These are phyloP conservation scores for Eleutherodactylus coqui DNA, from an alignment of 2,797 vertebrate genomes.

Conservation along the genomic window DNA sequence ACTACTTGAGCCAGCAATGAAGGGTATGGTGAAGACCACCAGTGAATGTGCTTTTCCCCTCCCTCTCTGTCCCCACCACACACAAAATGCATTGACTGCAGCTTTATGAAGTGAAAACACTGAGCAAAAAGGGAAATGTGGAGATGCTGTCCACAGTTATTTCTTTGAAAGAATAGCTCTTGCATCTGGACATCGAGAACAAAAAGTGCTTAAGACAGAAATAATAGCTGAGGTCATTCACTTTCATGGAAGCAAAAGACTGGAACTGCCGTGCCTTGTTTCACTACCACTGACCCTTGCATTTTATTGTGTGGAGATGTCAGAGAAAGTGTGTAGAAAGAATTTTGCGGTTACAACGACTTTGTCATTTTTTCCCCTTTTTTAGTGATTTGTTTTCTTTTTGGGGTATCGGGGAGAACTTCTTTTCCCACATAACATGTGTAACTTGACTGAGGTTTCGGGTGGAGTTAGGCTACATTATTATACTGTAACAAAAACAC, in stretches of 20 bases:
- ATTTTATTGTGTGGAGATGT: constrained; percentile 85
- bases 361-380: constrained; percentile 71
- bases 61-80: constrained; percentile 74
- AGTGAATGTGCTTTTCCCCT: constrained; percentile 86
- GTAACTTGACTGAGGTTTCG: neutral
- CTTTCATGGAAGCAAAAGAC: constrained; percentile 81
- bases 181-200: constrained; percentile 90
- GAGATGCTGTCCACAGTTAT: constrained; percentile 89
- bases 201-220: constrained; percentile 84
- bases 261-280: constrained; percentile 88
- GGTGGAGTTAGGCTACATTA: neutral
- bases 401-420: neutral
- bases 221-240: constrained; percentile 87
- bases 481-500: neutral
- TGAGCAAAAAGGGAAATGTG: constrained; percentile 86
- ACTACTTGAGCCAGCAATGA: constrained; percentile 96
- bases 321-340: constrained; percentile 87
- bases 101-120: constrained; percentile 98
- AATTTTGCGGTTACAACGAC: constrained; percentile 74
- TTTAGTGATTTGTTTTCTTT: constrained; percentile 59
- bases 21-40: constrained; percentile 91
- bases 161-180: constrained; percentile 83
- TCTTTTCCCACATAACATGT: neutral
- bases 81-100: constrained; percentile 95
- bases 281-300: constrained; percentile 90